These are phyloP conservation scores for Anolis carolinensis DNA, from an alignment of 2,113 vertebrate species.

Conservation along the genomic window DNA sequence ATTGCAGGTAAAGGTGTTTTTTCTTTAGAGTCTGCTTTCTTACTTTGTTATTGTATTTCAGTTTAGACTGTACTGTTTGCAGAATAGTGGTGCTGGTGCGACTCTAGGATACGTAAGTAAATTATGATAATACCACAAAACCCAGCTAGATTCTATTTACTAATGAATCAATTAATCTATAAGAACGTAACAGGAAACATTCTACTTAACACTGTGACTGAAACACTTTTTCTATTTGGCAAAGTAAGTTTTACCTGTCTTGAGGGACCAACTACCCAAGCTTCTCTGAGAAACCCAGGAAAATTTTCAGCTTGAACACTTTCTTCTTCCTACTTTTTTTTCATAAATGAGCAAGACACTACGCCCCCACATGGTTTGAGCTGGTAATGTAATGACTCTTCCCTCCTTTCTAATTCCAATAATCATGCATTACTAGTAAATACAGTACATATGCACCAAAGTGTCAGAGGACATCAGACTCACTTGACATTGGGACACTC, in stretches of 20 bases:
- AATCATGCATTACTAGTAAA: slow-evolving; percentile 21
- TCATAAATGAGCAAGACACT: neutral
- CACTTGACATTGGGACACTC: slow-evolving; percentile 98
- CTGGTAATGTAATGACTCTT: accelerated
- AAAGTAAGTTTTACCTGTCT: neutral
- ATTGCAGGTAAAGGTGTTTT: neutral
- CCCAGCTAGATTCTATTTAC: slow-evolving; percentile 94
- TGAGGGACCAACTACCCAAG: neutral
- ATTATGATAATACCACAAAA: slow-evolving; percentile 44
- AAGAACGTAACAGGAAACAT: neutral
- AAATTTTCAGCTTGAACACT: neutral
- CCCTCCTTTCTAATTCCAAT: slow-evolving; percentile 36
- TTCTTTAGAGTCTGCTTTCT: neutral
- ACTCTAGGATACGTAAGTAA: no score
- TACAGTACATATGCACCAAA: accelerated
- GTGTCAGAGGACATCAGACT: slow-evolving; percentile 60
- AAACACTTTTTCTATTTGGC: accelerated
- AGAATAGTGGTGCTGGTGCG: neutral
- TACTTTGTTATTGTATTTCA: accelerated
- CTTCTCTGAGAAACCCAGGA: neutral
- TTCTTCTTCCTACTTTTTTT: neutral
- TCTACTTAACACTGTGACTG: accelerated
- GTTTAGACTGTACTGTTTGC: neutral
- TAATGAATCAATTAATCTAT: slow-evolving; percentile 94
- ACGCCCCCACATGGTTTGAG: neutral